These are phyloP conservation scores for Pentalonia nigronervosa DNA, from an alignment of 1,140 invertebrate species.

Conservation along the genomic window DNA sequence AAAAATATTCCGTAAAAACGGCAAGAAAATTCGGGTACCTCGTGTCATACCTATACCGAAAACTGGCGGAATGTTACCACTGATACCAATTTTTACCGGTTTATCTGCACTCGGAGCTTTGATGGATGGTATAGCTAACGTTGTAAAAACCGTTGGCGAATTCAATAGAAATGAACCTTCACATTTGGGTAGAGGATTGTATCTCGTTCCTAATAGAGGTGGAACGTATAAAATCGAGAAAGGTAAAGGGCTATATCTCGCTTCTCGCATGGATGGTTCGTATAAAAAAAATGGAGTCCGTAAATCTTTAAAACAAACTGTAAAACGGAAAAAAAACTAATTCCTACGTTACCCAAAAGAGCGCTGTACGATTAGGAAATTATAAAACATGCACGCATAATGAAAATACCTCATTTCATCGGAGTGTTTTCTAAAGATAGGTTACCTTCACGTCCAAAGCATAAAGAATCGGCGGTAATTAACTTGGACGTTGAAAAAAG, in stretches of 20 bases:
- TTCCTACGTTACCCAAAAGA: not conserved
- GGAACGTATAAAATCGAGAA: not conserved
- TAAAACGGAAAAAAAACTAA: conserved; percentile 16
- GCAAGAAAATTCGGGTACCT: not conserved
- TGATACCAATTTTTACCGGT: not conserved
- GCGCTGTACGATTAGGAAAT: not conserved
- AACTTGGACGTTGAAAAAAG: conserved; percentile 62
- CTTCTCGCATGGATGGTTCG: not conserved
- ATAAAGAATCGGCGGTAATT: conserved; percentile 61
- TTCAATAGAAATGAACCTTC: not conserved
- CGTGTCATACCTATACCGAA: not conserved
- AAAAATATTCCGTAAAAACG: not conserved
- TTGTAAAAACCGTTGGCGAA: not conserved
- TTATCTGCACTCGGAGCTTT: not conserved
- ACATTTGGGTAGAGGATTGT: not conserved
- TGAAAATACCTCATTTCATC: conserved; percentile 11
- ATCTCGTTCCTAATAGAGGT: not conserved
- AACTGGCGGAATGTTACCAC: not conserved
- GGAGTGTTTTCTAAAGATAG: conserved; percentile 57
- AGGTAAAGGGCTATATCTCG: conserved; percentile 4
- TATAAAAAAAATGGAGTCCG: no score
- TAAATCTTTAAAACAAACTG: no score
- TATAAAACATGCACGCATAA: not conserved
- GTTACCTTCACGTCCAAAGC: conserved; percentile 35
- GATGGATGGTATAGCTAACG: not conserved